Conservation (phyloP, 2,113 vertebrate genomes). For the Aphyosemion australe region DNA sequence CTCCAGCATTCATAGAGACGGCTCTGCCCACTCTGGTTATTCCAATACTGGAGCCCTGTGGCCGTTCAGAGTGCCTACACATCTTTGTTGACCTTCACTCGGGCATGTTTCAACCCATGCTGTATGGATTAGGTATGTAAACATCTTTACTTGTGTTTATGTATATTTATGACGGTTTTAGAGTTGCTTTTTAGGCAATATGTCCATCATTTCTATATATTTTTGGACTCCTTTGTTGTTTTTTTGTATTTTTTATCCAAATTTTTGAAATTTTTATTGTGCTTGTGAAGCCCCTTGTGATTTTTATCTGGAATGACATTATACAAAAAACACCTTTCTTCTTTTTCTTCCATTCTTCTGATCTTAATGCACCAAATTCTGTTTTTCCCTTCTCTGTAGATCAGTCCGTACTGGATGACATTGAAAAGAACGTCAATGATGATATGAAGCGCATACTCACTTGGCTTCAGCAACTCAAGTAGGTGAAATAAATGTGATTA, state of each 20-base stretch:
- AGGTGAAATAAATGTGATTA: conserved; percentile 44
- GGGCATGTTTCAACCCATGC: conserved; percentile 97
- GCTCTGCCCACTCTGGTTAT: conserved; percentile 94
- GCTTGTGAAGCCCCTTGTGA: too few relatives aligned
- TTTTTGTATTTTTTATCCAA: too few relatives aligned
- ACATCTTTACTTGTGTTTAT: not conserved
- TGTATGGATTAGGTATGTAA: conserved; percentile 93
- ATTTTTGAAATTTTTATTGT: too few relatives aligned
- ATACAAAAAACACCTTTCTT: too few relatives aligned
- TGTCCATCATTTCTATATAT: not conserved
- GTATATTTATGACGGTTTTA: not conserved
- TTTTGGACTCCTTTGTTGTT: not conserved
- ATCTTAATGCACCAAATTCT: not conserved
- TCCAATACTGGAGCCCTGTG: conserved; percentile 95
- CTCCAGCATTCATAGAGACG: conserved; percentile 92
- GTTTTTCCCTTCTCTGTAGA: conserved; percentile 76
- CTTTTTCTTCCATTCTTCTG: not conserved
- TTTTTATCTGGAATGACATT: too few relatives aligned
- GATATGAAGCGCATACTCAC: conserved; percentile 94
- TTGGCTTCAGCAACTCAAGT: conserved; percentile 97
- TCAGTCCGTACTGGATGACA: conserved; percentile 90
- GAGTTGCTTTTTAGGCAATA: not conserved
- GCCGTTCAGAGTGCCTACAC: conserved; percentile 95
- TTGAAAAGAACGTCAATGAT: conserved; percentile 96
- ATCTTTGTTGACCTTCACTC: conserved; percentile 99